A percentile compares a stretch with the other conserved stretches of the same genome.
phyloP scores from a whole-genome alignment of 2,113 vertebrate genomes.

The Microcebus lehilahytsara region DNA sequence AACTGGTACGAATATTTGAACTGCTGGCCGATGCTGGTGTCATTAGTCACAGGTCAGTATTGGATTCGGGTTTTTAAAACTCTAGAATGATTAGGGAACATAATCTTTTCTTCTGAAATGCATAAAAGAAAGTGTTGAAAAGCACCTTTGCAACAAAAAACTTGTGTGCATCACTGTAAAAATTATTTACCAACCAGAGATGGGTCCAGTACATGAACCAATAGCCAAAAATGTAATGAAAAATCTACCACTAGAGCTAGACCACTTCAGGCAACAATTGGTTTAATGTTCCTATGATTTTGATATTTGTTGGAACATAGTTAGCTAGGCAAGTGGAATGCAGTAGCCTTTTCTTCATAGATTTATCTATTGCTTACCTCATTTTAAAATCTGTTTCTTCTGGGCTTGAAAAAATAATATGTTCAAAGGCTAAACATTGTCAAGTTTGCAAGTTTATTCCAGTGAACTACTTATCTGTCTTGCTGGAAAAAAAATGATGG shows the following conservation, averaged over 20 bases:
- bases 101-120: background rate
- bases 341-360: background rate
- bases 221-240: background rate
- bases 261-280: background rate
- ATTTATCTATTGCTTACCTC: background rate
- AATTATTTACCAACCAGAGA: background rate
- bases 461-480: background rate
- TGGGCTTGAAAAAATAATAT: background rate
- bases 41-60: constrained; percentile 94
- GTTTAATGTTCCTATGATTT: background rate
- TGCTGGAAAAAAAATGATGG: background rate
- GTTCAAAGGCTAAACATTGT: background rate
- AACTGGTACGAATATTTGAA: constrained; percentile 99
- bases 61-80: background rate
- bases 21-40: constrained; percentile 98
- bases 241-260: background rate
- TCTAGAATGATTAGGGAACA: background rate
- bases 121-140: background rate
- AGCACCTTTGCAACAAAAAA: background rate
- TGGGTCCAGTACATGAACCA: background rate
- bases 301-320: background rate
- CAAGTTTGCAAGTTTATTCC: background rate
- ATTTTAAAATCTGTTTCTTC: background rate
- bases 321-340: background rate
- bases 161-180: background rate